phyloP scores from a whole-genome alignment of 2,888 invertebrate species.

The Miltochrista miniata region DNA sequence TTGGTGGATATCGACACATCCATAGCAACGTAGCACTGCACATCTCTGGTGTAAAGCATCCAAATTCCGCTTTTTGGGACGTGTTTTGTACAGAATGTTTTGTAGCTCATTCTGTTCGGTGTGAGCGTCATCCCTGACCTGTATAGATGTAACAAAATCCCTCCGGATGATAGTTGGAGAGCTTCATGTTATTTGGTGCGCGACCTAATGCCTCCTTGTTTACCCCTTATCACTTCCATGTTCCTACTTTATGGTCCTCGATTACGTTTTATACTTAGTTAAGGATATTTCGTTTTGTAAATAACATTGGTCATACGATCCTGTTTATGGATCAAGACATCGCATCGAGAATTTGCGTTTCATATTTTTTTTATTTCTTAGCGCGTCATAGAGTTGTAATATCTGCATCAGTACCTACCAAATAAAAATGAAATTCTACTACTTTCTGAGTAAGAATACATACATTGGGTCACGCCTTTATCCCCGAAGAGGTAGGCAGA shows the following conservation, averaged over 20 bases:
- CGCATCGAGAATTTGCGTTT: not conserved
- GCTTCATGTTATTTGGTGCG: conserved; percentile 40
- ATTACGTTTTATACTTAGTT: conserved; percentile 34
- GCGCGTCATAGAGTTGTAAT: too few relatives aligned
- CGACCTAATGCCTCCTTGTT: conserved; percentile 38
- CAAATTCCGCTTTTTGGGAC: too few relatives aligned
- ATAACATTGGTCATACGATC: conserved; percentile 17
- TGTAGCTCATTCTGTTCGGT: conserved; percentile 11
- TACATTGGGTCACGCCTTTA: too few relatives aligned
- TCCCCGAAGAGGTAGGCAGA: too few relatives aligned
- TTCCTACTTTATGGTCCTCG: conserved; percentile 26
- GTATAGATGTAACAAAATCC: conserved; percentile 36
- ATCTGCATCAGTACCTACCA: too few relatives aligned
- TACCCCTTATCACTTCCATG: conserved; percentile 17
- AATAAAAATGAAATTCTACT: too few relatives aligned
- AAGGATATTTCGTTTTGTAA: conserved; percentile 14
- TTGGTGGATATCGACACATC: too few relatives aligned
- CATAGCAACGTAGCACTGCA: too few relatives aligned
- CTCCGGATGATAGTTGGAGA: conserved; percentile 38
- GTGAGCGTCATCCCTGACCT: conserved; percentile 10
- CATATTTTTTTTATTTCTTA: not conserved
- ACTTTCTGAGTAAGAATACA: too few relatives aligned
- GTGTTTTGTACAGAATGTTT: too few relatives aligned
- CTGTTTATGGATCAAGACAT: conserved; percentile 5
- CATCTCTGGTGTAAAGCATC: too few relatives aligned